Percentiles rank a stretch among this genome's conserved stretches.
Evolutionary conservation across 2,888 invertebrate species (phyloP).

Genomic region (Cabera pusaria): DNA sequence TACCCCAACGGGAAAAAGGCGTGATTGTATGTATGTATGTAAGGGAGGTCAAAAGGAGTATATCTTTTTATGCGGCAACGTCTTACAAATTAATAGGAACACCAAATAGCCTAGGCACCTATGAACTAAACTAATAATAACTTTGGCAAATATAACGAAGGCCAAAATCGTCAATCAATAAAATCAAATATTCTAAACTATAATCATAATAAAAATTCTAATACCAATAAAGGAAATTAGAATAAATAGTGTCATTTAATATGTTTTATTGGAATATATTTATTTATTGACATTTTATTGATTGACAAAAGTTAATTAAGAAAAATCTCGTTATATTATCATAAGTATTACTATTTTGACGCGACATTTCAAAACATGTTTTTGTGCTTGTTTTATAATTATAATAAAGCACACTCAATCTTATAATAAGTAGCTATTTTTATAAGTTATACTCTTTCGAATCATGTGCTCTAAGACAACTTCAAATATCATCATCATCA

Average conservation of each 20-base stretch:
- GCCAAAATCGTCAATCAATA: slow-evolving; percentile 13
- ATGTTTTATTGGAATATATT: slow-evolving; percentile 13
- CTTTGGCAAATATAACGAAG: slow-evolving; percentile 16
- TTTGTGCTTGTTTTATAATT: not conserved
- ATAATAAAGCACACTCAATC: no score
- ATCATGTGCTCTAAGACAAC: no score
- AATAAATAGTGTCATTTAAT: slow-evolving; percentile 10
- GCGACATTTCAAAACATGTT: slow-evolving; percentile 19
- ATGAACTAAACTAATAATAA: slow-evolving; percentile 4
- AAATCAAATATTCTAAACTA: slow-evolving; percentile 16
- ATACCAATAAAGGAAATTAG: slow-evolving; percentile 12
- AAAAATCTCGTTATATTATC: slow-evolving; percentile 13
- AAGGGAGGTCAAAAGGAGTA: slow-evolving; percentile 20
- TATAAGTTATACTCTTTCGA: no score
- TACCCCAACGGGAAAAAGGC: no score
- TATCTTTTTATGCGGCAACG: no score
- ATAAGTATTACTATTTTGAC: slow-evolving; percentile 9
- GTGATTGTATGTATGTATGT: no score
- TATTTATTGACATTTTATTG: slow-evolving; percentile 21
- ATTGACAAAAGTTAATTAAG: slow-evolving; percentile 22
- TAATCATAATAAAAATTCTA: slow-evolving; percentile 6
- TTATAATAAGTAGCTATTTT: no score
- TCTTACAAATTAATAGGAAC: no score
- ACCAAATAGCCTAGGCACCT: no score
- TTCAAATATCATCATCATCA: no score